Evolutionary conservation across 2,797 vertebrate species (phyloP), one percentile per base, ranked within the genome.

Genomic region (Thripadectes ignobilis): DNA sequence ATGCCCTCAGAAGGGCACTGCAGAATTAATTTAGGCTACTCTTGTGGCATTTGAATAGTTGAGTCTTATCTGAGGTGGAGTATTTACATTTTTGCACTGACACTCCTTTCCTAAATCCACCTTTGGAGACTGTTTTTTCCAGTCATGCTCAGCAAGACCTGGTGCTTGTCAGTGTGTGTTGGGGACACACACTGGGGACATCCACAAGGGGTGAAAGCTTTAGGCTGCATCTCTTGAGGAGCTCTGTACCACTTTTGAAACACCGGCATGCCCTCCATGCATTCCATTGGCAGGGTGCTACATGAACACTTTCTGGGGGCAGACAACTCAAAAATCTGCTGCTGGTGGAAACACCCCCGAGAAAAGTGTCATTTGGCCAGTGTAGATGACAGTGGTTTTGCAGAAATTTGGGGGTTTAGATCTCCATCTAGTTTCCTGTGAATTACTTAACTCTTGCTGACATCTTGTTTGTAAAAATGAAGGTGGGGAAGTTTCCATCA

Each of bases 401-500:
- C 41, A 55, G 59, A 62, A 75, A 76, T 27, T 51, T 58, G n/a
- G 8, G 34, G 38, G 72, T 87, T 24, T 68, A 75, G 49, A 46
- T 71, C 39, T 83, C 62, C 43, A 30, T 88, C 38, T 78, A 30
- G 3, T 76, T 93, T 88, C 54, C 51, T 73, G 62, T 76, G 74
- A 66, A 78, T 75, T 65, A 81, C 54, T 75, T 75, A 87, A 62
- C 26, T 93, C 41, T 57, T 72, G 30, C 41, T 91, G 87, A 82
- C 78, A 82, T 73, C 80, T 84, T 68, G 62, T 61, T 77, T 45
- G 61, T 94, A 67, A 71, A 94, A 95, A 76, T 1, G 15, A 92
- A 93, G 78, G 72, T 85, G 75, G 89, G 20, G 79, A 83, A 45
- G 45, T 87, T 95, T 78, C 90, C 86, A n/a, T 66, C 43, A 14